Conservation (phyloP, 2,888 invertebrate species). For the Craniophora ligustri region DNA sequence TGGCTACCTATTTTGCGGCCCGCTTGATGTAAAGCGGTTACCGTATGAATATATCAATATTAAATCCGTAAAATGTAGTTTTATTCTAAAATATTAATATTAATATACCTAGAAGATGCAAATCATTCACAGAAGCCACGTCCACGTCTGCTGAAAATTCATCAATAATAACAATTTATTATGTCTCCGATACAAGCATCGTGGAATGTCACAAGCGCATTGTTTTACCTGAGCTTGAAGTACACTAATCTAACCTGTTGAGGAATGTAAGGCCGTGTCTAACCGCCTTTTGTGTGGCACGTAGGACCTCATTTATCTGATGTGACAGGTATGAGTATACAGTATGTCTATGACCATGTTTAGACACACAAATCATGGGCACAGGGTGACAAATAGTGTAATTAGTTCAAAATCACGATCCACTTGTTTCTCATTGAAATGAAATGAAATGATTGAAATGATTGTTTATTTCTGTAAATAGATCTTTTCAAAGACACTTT, state of each 20-base stretch:
- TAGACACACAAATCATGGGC: conserved; percentile 52
- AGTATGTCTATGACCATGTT: conserved; percentile 51
- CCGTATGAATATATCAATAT: too few relatives aligned
- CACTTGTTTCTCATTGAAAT: conserved; percentile 31
- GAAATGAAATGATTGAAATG: too few relatives aligned
- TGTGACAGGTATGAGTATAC: conserved; percentile 74
- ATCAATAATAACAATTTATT: conserved; percentile 47
- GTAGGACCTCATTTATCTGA: conserved; percentile 75
- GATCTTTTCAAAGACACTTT: too few relatives aligned
- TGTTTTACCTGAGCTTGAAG: conserved; percentile 65
- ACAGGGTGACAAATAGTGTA: conserved; percentile 76
- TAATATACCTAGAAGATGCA: conserved; percentile 7
- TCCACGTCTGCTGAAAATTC: conserved; percentile 41
- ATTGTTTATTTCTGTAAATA: too few relatives aligned
- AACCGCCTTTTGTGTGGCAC: conserved; percentile 69
- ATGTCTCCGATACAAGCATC: conserved; percentile 56
- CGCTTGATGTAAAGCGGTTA: too few relatives aligned
- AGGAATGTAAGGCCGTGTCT: conserved; percentile 76
- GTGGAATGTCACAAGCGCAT: conserved; percentile 65
- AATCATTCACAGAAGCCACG: conserved; percentile 32
- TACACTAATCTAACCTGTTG: conserved; percentile 68
- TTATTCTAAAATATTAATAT: conserved; percentile 4
- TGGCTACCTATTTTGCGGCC: too few relatives aligned
- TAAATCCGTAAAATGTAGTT: too few relatives aligned
- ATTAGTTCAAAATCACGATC: conserved; percentile 73